A percentile compares a stretch with the other conserved stretches of the same genome.
Evolutionary conservation across 2,888 invertebrate genomes (phyloP).

Genomic region (Zaprionus lineosus): DNA sequence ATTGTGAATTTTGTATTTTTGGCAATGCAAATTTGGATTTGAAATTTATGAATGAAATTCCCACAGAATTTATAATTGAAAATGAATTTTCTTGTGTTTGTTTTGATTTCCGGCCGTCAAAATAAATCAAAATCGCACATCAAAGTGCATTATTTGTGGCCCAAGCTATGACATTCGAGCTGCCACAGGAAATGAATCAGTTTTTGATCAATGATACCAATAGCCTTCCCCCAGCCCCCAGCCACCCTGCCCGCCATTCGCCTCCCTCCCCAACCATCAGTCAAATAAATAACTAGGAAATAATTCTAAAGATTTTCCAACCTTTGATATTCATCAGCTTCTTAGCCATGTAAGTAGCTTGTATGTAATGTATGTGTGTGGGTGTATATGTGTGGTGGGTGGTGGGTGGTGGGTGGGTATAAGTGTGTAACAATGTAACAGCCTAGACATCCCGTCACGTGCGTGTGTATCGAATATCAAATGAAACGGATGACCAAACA

Average conservation of each 20-base stretch:
- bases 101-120: constrained; percentile 53
- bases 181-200: constrained; percentile 61
- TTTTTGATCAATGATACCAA: constrained; percentile 29
- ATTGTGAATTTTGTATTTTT: constrained; percentile 6
- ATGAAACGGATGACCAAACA: constrained; percentile 75
- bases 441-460: not conserved
- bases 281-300: too few species aligned
- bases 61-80: constrained; percentile 10
- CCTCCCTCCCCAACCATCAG: too few species aligned
- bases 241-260: too few species aligned
- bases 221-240: too few species aligned
- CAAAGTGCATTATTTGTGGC: constrained; percentile 52
- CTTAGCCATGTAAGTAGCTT: too few species aligned
- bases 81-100: constrained; percentile 27
- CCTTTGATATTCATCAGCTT: too few species aligned
- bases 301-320: too few species aligned
- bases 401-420: too few species aligned
- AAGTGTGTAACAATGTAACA: too few species aligned
- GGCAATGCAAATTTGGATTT: constrained; percentile 4
- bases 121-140: constrained; percentile 55
- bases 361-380: too few species aligned
- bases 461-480: constrained; percentile 65
- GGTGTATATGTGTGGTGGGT: not conserved
- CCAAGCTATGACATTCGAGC: constrained; percentile 49
- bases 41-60: constrained; percentile 55